Evolutionary conservation across 1,140 invertebrate genomes (phyloP).

Genomic region (Bombus soroeensis): DNA sequence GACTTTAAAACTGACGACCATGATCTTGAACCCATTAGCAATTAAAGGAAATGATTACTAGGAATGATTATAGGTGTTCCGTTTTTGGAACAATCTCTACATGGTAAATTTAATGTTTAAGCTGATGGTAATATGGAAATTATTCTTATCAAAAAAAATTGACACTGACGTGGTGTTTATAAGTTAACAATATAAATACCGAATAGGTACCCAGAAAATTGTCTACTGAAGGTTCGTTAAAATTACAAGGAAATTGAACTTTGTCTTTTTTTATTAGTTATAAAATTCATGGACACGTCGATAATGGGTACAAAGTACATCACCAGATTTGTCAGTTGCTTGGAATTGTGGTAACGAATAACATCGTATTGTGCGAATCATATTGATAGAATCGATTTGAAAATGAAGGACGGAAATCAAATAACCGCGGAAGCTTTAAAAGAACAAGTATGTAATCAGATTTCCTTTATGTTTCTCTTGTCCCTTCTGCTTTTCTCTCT

Average conservation of each 20-base stretch:
- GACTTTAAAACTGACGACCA: neutral
- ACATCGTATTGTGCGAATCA: neutral
- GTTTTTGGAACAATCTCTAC: neutral
- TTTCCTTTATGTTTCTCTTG: neutral
- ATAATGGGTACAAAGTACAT: neutral
- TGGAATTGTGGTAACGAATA: too few relatives aligned
- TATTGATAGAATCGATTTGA: neutral
- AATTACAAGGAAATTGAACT: neutral
- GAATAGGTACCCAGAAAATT: too few relatives aligned
- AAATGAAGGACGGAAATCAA: constrained; percentile 85
- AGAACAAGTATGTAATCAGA: constrained; percentile 85
- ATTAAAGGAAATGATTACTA: too few relatives aligned
- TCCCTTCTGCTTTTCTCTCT: neutral
- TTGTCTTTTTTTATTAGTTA: neutral
- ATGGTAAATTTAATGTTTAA: too few relatives aligned
- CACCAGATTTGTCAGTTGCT: neutral
- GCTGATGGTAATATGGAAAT: neutral
- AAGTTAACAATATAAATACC: neutral
- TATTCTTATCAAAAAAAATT: neutral
- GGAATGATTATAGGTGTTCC: too few relatives aligned
- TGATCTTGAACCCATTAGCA: neutral
- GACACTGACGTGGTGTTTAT: neutral
- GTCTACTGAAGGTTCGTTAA: too few relatives aligned
- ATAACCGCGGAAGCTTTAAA: constrained; percentile 90
- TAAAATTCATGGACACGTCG: neutral